phyloP scores from a whole-genome alignment of 2,113 vertebrate species.

The Sylvia atricapilla region DNA sequence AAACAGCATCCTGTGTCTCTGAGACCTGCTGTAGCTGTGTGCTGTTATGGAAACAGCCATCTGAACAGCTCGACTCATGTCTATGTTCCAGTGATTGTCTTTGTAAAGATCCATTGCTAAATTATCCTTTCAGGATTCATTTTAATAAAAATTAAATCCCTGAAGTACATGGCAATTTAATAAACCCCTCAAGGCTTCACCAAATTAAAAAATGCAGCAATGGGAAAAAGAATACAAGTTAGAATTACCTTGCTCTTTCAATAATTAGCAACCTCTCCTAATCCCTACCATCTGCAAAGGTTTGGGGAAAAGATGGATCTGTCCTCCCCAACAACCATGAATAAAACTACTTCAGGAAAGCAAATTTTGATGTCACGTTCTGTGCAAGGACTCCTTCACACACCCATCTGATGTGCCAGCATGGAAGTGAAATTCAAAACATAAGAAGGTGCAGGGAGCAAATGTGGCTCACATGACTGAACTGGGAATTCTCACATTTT shows the following conservation, averaged over 20 bases:
- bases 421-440: background rate
- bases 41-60: conserved; percentile 55
- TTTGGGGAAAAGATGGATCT: background rate
- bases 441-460: background rate
- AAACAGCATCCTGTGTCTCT: conserved; percentile 25
- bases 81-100: background rate
- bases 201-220: background rate
- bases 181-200: background rate
- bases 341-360: background rate
- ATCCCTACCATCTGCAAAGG: background rate
- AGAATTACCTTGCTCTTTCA: background rate
- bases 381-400: background rate
- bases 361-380: background rate
- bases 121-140: background rate
- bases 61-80: background rate
- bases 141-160: background rate
- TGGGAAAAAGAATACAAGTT: background rate
- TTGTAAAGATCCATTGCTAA: background rate
- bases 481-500: background rate
- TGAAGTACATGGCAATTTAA: background rate
- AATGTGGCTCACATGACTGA: background rate
- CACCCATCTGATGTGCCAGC: background rate
- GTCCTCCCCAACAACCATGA: background rate
- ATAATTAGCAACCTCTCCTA: background rate
- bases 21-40: background rate